These are phyloP conservation scores for Megastigmus dorsalis DNA, from an alignment of 2,888 invertebrate species.

Conservation along the genomic window DNA sequence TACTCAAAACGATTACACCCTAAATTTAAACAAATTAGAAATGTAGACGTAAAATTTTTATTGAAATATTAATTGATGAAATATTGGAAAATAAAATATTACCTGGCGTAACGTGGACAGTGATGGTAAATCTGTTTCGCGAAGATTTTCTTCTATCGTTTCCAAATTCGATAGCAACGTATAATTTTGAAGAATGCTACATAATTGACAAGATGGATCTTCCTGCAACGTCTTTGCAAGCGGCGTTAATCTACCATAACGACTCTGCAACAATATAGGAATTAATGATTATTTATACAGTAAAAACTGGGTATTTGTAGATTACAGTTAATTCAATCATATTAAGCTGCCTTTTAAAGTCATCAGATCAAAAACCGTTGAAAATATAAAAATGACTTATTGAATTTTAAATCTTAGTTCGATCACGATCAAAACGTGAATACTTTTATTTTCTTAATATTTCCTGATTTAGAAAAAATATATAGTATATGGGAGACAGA, in stretches of 20 bases:
- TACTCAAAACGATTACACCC: constrained; percentile 96
- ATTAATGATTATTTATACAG: too few species aligned
- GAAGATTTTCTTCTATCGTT: constrained; percentile 88
- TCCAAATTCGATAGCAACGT: constrained; percentile 85
- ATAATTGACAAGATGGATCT: constrained; percentile 96
- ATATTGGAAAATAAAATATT: constrained; percentile 41
- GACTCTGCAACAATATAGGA: constrained; percentile 80
- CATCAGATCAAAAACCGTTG: too few species aligned
- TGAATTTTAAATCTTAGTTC: too few species aligned
- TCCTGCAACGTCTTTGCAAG: constrained; percentile 93
- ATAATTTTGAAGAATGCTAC: constrained; percentile 90
- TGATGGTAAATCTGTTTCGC: constrained; percentile 89
- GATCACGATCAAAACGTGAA: too few species aligned
- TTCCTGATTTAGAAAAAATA: too few species aligned
- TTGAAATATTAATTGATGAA: neutral
- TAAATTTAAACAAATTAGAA: constrained; percentile 74
- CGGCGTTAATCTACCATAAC: constrained; percentile 91
- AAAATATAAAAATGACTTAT: too few species aligned
- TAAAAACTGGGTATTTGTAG: too few species aligned
- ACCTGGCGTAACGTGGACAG: constrained; percentile 92
- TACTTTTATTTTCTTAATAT: too few species aligned
- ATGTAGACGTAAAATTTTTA: too few species aligned
- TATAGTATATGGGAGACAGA: too few species aligned
- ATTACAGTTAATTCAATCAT: too few species aligned
- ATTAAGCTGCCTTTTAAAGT: too few species aligned